phyloP scores from a whole-genome alignment of 1,140 invertebrate genomes.

The Magallana gigas region DNA sequence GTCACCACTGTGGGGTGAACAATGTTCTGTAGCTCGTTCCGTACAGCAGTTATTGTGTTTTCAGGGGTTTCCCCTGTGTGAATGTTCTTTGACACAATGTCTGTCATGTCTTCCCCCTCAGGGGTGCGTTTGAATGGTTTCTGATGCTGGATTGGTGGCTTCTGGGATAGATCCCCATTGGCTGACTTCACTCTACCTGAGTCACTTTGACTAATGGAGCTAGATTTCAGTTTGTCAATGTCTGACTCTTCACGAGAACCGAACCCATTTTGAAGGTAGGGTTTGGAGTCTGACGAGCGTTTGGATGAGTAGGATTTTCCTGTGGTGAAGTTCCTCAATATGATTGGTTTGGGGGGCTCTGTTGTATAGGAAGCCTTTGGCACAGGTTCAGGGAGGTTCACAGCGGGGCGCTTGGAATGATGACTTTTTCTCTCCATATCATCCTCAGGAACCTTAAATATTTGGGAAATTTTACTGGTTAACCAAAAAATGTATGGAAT shows the following conservation, averaged over 20 bases:
- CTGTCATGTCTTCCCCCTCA: constrained; percentile 61
- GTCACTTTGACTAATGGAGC: constrained; percentile 31
- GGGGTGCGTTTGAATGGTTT: constrained; percentile 40
- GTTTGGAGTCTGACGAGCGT: background rate
- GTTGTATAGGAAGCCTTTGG: constrained; percentile 35
- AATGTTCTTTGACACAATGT: constrained; percentile 59
- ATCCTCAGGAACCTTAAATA: constrained; percentile 45
- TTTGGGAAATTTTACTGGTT: background rate
- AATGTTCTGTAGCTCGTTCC: constrained; percentile 48
- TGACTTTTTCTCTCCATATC: constrained; percentile 18
- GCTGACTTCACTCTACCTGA: constrained; percentile 32
- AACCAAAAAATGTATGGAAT: no score
- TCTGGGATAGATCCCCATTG: constrained; percentile 33
- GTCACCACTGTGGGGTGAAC: constrained; percentile 10
- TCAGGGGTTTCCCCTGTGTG: constrained; percentile 25
- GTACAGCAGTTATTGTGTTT: constrained; percentile 49
- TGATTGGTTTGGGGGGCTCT: constrained; percentile 53
- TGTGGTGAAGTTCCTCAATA: constrained; percentile 48
- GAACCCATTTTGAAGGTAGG: constrained; percentile 1
- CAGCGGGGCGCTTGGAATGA: constrained; percentile 44
- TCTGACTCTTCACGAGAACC: constrained; percentile 9
- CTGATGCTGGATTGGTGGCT: constrained; percentile 44
- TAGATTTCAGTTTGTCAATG: constrained; percentile 47
- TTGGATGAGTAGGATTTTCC: background rate
- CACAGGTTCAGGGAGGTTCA: constrained; percentile 46